Conservation (phyloP, 2,797 vertebrate species). For the Sebastes itinus region DNA sequence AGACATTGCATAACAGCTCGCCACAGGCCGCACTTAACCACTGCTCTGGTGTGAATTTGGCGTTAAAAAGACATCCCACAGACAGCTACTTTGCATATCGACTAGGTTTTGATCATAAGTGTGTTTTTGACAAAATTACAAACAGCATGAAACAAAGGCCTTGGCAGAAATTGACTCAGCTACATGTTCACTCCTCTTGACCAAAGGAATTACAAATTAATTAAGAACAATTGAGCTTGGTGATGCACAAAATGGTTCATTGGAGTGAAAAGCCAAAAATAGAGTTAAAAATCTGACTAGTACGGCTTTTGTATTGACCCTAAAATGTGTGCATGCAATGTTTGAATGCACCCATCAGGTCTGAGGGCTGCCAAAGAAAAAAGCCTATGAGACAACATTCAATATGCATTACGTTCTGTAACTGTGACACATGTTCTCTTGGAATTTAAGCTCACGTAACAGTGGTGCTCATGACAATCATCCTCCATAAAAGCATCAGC, state of each 20-base stretch:
- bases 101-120: background rate
- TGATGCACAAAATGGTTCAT: background rate
- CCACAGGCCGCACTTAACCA: no score
- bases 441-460: background rate
- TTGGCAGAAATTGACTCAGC: background rate
- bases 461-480: background rate
- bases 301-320: background rate
- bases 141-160: background rate
- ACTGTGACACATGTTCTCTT: background rate
- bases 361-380: background rate
- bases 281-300: background rate
- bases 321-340: no score
- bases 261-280: background rate
- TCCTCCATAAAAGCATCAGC: constrained; percentile 1
- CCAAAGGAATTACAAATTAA: background rate
- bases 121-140: background rate
- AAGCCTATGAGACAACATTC: background rate
- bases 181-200: background rate
- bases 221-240: background rate
- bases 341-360: background rate
- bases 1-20: fast-evolving
- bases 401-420: background rate
- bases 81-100: background rate
- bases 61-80: background rate
- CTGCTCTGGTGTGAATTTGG: no score